Conservation (phyloP, 2,888 invertebrate species). For the Ferrisia virgata region DNA sequence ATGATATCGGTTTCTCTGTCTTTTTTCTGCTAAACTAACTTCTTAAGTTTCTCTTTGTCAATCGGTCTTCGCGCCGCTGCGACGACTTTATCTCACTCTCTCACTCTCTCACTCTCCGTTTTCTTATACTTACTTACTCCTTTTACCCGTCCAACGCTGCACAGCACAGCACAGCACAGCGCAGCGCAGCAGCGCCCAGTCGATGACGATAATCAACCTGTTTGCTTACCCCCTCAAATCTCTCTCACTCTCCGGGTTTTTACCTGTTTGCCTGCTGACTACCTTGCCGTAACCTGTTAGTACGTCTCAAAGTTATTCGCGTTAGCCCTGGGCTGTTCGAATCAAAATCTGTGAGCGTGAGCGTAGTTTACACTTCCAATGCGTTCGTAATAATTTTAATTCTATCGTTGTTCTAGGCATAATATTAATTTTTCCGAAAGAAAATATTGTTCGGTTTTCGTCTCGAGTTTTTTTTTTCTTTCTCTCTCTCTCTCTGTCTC, state of each 20-base stretch:
- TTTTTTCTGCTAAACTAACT: constrained; percentile 29
- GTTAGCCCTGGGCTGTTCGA: constrained; percentile 44
- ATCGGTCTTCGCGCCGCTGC: constrained; percentile 32
- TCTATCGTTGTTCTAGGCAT: background rate
- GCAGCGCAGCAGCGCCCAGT: background rate
- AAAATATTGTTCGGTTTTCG: background rate
- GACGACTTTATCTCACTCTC: background rate
- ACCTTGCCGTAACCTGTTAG: constrained; percentile 44
- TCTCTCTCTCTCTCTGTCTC: no score
- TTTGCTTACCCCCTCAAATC: constrained; percentile 38
- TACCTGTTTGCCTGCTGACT: constrained; percentile 36
- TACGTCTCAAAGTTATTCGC: constrained; percentile 41
- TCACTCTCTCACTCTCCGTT: background rate
- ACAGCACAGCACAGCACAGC: no score
- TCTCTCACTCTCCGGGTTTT: background rate
- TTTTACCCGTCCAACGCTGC: no score
- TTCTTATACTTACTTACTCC: no score
- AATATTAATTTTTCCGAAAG: background rate
- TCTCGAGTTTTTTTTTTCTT: no score
- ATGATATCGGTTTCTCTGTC: constrained; percentile 35
- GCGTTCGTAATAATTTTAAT: constrained; percentile 32
- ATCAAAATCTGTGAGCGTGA: constrained; percentile 37
- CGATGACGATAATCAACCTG: constrained; percentile 39
- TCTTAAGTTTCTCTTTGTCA: constrained; percentile 40
- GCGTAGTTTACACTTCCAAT: constrained; percentile 31